phyloP scores from a whole-genome alignment of 2,888 invertebrate genomes.

The Chironomus tentans region DNA sequence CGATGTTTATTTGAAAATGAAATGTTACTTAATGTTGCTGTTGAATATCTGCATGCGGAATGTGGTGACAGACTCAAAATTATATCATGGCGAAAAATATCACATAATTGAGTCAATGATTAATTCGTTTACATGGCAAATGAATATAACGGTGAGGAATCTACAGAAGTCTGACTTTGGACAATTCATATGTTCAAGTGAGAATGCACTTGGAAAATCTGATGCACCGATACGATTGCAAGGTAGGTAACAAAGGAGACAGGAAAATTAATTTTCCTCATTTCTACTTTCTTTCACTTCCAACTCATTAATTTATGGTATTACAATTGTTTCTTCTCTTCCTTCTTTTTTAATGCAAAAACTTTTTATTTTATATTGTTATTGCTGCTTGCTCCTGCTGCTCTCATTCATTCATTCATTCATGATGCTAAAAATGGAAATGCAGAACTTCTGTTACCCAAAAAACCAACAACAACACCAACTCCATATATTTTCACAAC shows the following conservation, averaged over 20 bases:
- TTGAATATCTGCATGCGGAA: conserved; percentile 31
- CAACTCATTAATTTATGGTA: neutral
- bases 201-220: conserved; percentile 73
- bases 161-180: conserved; percentile 68
- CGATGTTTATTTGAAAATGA: neutral
- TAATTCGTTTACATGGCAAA: conserved; percentile 70
- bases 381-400: neutral
- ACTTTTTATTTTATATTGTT: conserved; percentile 10
- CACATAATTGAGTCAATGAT: conserved; percentile 50
- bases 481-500: conserved; percentile 37
- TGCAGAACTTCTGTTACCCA: conserved; percentile 40
- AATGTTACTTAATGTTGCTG: neutral
- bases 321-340: neutral
- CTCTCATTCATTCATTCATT: neutral
- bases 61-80: neutral
- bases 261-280: neutral
- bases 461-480: conserved; percentile 40
- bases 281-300: neutral
- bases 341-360: neutral
- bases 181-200: conserved; percentile 70
- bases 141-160: conserved; percentile 72
- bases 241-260: conserved; percentile 58
- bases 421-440: neutral
- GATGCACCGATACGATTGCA: conserved; percentile 72
- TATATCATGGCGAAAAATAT: conserved; percentile 20